A percentile compares a stretch with the other conserved stretches of the same genome.
These are phyloP conservation scores for Rhopilema esculentum DNA, from an alignment of 30 jellyfish, hydroid and myxozoan species.

Conservation along the genomic window DNA sequence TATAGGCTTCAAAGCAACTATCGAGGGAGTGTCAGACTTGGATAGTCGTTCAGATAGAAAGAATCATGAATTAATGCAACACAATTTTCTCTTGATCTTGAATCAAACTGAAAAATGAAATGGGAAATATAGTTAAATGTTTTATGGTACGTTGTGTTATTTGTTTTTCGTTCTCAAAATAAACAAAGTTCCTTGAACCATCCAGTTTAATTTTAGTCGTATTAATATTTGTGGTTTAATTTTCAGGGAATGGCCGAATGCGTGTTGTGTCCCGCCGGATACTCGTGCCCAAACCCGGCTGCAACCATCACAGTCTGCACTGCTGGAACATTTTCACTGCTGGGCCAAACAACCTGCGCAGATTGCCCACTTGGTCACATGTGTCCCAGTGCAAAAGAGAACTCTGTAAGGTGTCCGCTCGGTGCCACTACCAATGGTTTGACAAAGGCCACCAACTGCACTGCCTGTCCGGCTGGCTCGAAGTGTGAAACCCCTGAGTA, in stretches of 20 bases:
- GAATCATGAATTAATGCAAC: no score
- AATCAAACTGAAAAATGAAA: no score
- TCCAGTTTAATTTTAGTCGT: no score
- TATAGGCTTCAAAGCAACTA: no score
- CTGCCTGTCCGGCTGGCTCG: conserved; percentile 91
- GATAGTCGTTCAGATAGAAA: no score
- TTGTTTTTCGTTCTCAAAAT: no score
- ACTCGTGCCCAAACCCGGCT: conserved; percentile 75
- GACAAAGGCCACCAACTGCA: conserved; percentile 72
- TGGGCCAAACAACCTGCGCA: conserved; percentile 65
- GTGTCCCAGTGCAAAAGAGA: conserved; percentile 74
- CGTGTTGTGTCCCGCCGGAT: conserved; percentile 75
- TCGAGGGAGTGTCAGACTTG: no score
- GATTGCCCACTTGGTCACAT: conserved; percentile 80
- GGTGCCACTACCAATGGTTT: conserved; percentile 92
- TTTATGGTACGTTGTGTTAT: no score
- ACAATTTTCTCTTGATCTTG: no score
- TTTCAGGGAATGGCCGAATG: conserved; percentile 75
- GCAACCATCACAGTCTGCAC: conserved; percentile 52
- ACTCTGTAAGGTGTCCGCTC: conserved; percentile 81
- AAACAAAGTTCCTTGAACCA: not conserved
- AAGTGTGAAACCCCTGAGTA: conserved; percentile 90
- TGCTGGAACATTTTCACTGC: conserved; percentile 68
- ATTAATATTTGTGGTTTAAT: no score
- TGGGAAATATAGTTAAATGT: no score